These are phyloP conservation scores for Heptranchias perlo DNA, from an alignment of 2,113 vertebrate species.

Conservation along the genomic window DNA sequence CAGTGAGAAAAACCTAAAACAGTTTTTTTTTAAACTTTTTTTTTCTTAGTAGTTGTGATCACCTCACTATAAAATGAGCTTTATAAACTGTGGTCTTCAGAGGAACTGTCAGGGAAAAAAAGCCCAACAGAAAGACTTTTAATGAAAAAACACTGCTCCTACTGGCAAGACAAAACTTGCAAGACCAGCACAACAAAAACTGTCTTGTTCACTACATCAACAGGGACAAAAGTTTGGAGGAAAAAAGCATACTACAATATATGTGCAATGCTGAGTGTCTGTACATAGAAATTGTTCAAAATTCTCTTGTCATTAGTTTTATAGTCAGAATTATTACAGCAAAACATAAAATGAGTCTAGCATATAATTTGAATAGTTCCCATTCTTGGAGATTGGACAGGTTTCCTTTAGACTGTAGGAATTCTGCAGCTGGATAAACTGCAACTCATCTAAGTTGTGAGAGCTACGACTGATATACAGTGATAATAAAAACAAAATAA, in stretches of 20 bases:
- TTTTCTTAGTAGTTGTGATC: constrained; percentile 61
- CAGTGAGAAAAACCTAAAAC: constrained; percentile 55
- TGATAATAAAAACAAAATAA: constrained; percentile 66
- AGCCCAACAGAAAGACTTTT: constrained; percentile 42
- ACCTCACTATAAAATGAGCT: constrained; percentile 65
- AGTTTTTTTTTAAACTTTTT: constrained; percentile 48
- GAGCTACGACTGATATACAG: constrained; percentile 72
- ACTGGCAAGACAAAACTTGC: constrained; percentile 76
- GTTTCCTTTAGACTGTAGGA: constrained; percentile 53
- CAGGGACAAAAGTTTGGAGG: constrained; percentile 81
- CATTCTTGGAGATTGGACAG: constrained; percentile 63
- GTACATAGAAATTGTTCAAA: constrained; percentile 92
- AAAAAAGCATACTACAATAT: constrained; percentile 78
- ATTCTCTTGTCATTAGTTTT: constrained; percentile 86
- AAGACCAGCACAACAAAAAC: constrained; percentile 83
- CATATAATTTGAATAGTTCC: constrained; percentile 73
- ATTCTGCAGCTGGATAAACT: constrained; percentile 65
- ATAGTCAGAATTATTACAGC: constrained; percentile 85
- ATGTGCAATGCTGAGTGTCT: constrained; percentile 95
- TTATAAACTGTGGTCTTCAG: constrained; percentile 62
- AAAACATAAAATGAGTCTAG: constrained; percentile 76
- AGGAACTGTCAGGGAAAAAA: constrained; percentile 49
- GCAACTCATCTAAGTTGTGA: constrained; percentile 64
- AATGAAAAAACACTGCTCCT: constrained; percentile 61
- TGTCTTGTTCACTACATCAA: constrained; percentile 83